Evolutionary conservation across 2,888 invertebrate species (phyloP), one percentile per base, ranked within the genome.

Genomic region (Tinea semifulvella): DNA sequence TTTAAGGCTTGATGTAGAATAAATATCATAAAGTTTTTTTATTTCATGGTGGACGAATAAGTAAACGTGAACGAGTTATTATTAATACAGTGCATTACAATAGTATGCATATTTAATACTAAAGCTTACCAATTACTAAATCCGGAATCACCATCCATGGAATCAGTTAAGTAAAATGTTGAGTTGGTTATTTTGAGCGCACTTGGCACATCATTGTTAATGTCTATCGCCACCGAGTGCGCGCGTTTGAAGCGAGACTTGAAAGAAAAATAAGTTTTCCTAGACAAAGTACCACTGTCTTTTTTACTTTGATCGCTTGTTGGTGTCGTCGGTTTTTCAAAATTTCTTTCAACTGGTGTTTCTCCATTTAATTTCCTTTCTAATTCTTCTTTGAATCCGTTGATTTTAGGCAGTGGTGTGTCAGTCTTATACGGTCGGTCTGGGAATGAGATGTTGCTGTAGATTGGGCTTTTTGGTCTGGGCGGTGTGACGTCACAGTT

Each of bases 81-180:
- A n/a, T n/a, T n/a, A n/a, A n/a, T n/a, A n/a, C n/a, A n/a, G n/a
- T n/a, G n/a, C n/a, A n/a, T n/a, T n/a, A n/a, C n/a, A n/a, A n/a
- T n/a, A n/a, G n/a, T n/a, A n/a, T n/a, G n/a, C n/a, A n/a, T n/a
- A n/a, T n/a, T n/a, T n/a, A n/a, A n/a, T n/a, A n/a, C n/a, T n/a
- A n/a, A 6, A 39, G 52, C 67, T 68, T 57, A 81, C 82, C 81
- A 76, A 52, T 81, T 75, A 52, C 80, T 84, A 53, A 85, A 85
- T 22, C 85, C 85, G 1, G 85, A 85, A 57, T 87, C 88, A 1
- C 85, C 80, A 54, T 88, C 86, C 53, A 85, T 84, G 0, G 86
- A 84, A 51, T 88, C 87, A 42, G 88, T 88, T 53, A 90, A 64
- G 57, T 90, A 90, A 63, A 90, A 90, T 0, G 88, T 89, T 42